These are phyloP conservation scores for Rhopalosiphum padi DNA, from an alignment of 1,140 invertebrate species.

Conservation along the genomic window DNA sequence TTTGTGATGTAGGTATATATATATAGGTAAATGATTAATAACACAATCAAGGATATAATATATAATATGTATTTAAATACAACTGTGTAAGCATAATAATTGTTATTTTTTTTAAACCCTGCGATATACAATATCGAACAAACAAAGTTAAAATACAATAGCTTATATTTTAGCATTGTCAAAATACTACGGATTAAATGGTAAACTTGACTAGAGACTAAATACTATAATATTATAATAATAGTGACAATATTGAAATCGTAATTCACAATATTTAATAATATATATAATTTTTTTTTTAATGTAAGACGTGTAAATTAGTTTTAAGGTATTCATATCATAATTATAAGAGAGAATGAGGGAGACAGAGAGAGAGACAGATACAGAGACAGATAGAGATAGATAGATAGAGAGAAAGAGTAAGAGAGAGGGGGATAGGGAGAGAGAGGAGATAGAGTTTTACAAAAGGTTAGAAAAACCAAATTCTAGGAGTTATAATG, in stretches of 20 bases:
- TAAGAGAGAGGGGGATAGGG: not conserved
- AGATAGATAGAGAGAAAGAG: not conserved
- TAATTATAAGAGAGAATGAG: not conserved
- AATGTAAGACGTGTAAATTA: slow-evolving; percentile 28
- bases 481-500: not conserved
- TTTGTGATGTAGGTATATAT: not conserved
- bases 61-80: slow-evolving; percentile 44
- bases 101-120: slow-evolving; percentile 52
- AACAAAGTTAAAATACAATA: slow-evolving; percentile 48
- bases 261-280: slow-evolving; percentile 31
- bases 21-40: slow-evolving; percentile 19
- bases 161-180: slow-evolving; percentile 10
- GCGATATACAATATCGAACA: slow-evolving; percentile 55
- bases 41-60: slow-evolving; percentile 32
- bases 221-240: slow-evolving; percentile 38
- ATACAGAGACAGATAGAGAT: not conserved
- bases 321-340: slow-evolving; percentile 15
- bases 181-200: slow-evolving; percentile 48
- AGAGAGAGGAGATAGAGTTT: not conserved
- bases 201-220: slow-evolving; percentile 45
- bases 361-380: not conserved
- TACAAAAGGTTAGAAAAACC: not conserved
- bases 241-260: slow-evolving; percentile 32
- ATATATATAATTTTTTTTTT: not conserved
- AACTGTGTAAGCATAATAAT: slow-evolving; percentile 54